phyloP scores from a whole-genome alignment of 2,888 invertebrate genomes.

The Lasioglossum calceatum region DNA sequence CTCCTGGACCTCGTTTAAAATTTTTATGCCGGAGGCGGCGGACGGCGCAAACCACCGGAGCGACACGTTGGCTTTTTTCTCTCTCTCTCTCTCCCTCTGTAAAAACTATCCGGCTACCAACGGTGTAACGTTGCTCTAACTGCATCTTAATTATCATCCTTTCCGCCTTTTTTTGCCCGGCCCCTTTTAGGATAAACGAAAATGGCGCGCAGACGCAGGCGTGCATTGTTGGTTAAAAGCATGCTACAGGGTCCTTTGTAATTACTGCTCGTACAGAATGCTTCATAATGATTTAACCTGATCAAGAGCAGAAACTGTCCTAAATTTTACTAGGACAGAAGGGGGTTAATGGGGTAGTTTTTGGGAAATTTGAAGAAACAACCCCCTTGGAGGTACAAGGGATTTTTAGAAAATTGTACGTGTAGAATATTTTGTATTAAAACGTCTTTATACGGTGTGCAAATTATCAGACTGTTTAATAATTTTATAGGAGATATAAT shows the following conservation, averaged over 20 bases:
- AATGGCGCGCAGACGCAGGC: constrained; percentile 10
- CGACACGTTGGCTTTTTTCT: background rate
- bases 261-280: background rate
- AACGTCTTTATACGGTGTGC: background rate
- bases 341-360: background rate
- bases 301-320: background rate
- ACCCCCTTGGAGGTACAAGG: background rate
- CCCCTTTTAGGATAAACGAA: constrained; percentile 22
- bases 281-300: background rate
- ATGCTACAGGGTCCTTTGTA: background rate
- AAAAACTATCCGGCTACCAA: constrained; percentile 16
- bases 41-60: background rate
- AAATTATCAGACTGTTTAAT: background rate
- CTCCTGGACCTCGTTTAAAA: constrained; percentile 54
- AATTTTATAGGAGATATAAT: background rate
- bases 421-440: background rate
- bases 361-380: background rate
- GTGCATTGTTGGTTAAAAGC: constrained; percentile 1
- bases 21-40: constrained; percentile 41
- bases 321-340: background rate
- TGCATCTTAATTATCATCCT: constrained; percentile 44
- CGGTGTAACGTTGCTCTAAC: background rate
- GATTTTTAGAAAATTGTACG: background rate
- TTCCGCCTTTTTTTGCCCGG: background rate
- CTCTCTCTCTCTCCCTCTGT: background rate